Percentiles rank a stretch among this genome's conserved stretches.
These are phyloP conservation scores for Tridacna crocea DNA, from an alignment of 2,888 invertebrate genomes.

Conservation along the genomic window DNA sequence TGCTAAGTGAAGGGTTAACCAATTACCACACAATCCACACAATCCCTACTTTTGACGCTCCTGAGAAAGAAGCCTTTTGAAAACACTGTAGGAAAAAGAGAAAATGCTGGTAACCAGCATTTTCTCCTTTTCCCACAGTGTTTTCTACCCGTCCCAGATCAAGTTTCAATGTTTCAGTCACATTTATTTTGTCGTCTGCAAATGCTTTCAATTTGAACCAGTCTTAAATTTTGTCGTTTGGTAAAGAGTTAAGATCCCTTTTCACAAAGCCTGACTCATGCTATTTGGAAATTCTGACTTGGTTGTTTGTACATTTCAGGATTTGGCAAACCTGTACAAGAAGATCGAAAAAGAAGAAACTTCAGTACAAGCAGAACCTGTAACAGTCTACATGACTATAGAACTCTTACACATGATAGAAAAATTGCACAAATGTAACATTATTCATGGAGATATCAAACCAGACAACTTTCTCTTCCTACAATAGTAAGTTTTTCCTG, in stretches of 20 bases:
- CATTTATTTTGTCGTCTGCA: too few species aligned
- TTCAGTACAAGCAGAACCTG: slow-evolving; percentile 77
- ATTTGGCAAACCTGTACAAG: slow-evolving; percentile 70
- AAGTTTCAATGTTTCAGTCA: too few species aligned
- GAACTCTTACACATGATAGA: slow-evolving; percentile 94
- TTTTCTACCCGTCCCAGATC: neutral
- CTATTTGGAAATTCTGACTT: too few species aligned
- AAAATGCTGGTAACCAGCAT: neutral
- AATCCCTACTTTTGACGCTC: too few species aligned
- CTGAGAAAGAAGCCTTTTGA: too few species aligned
- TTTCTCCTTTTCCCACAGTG: neutral
- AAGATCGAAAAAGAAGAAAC: slow-evolving; percentile 38
- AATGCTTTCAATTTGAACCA: too few species aligned
- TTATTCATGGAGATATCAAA: slow-evolving; percentile 98
- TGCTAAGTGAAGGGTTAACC: too few species aligned
- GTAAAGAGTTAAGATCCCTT: too few species aligned
- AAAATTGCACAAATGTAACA: slow-evolving; percentile 92
- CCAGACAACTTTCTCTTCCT: slow-evolving; percentile 95
- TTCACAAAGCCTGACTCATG: too few species aligned
- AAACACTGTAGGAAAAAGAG: neutral
- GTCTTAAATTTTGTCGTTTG: too few species aligned
- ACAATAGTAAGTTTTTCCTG: slow-evolving; percentile 74
- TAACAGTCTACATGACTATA: slow-evolving; percentile 91
- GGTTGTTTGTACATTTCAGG: slow-evolving; percentile 53
- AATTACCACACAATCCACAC: too few species aligned